Base-by-base conservation (phyloP, 23 tunicate genomes). In the Halocynthia roretzi region DNA sequence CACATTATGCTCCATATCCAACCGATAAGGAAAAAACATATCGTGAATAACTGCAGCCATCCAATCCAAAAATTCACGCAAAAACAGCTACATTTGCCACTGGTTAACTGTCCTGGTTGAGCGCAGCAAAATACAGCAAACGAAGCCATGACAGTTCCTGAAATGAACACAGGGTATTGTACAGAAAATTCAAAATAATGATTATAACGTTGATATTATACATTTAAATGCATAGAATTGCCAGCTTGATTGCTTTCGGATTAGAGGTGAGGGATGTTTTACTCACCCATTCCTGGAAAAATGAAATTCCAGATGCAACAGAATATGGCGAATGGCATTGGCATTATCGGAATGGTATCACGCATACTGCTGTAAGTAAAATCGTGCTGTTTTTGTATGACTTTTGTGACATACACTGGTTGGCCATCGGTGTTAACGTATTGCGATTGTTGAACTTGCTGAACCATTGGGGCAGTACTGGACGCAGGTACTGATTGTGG, bases 1-100 rank as follows among this genome's bases (percentile, higher is more conserved):
- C 96, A 89, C 72, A 80, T 76, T 40, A 89, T 84, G 74, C 89
- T 84, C 96, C 96, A 89, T 8, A 89, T 80, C 96, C 96, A 89
- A 7, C 96, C 96, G 44, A 80, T 15, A 40, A 84, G 54, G 71
- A 89, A 89, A 11, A 89, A 52, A 63, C 72, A 87, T 2, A 85
- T 71, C 6, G 87, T 83, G 63, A 89, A 52, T 0, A 89, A 51
- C 76, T 89, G 96, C 5, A 72, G 53, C 89, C 96, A 89, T 9
- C 96, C 96, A 31, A 89, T 68, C 83, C 96, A 85, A 52, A 89
- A 84, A 61, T 89, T 89, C 5, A 89, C 15, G 64, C 96, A 89
- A 67, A 89, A 89, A 44, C 82, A 52, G 5, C 86, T 82, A 8
- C 52, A 53, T n/a, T 75, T 80, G 50, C 60, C 52, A 5, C 77